These are phyloP conservation scores for Solenopsis invicta DNA, from an alignment of 1,140 invertebrate species.

Conservation along the genomic window DNA sequence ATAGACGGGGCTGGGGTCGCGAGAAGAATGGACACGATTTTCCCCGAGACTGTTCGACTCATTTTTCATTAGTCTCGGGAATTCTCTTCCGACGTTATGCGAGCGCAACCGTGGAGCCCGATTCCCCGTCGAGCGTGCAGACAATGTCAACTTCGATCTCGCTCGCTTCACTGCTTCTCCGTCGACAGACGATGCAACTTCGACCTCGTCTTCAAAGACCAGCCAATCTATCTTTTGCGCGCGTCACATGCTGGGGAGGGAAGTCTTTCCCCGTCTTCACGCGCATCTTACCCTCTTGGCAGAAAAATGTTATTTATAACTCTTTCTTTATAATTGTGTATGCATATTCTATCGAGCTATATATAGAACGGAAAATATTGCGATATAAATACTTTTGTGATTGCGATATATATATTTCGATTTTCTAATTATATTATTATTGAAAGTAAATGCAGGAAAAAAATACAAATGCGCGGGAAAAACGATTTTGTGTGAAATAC, in stretches of 20 bases:
- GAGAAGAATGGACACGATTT: slow-evolving; percentile 49
- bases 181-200: slow-evolving; percentile 28
- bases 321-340: slow-evolving; percentile 18
- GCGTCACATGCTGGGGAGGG: not conserved
- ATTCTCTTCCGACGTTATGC: slow-evolving; percentile 12
- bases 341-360: not conserved
- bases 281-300: not conserved
- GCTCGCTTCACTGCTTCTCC: not conserved
- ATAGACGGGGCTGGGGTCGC: too few species aligned
- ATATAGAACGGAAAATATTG: not conserved
- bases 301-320: slow-evolving; percentile 3
- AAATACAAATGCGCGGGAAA: not conserved
- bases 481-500: too few species aligned
- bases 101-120: not conserved
- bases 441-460: not conserved
- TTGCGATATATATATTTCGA: not conserved
- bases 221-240: not conserved
- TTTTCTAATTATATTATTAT: not conserved
- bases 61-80: slow-evolving; percentile 73
- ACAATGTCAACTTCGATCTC: slow-evolving; percentile 38
- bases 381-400: not conserved
- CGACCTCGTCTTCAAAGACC: not conserved
- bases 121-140: not conserved
- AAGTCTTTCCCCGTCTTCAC: not conserved
- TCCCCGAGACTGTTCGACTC: slow-evolving; percentile 57